A percentile compares a stretch with the other conserved stretches of the same genome.
phyloP scores from a whole-genome alignment of 2,113 vertebrate species.

The Rattus rattus region DNA sequence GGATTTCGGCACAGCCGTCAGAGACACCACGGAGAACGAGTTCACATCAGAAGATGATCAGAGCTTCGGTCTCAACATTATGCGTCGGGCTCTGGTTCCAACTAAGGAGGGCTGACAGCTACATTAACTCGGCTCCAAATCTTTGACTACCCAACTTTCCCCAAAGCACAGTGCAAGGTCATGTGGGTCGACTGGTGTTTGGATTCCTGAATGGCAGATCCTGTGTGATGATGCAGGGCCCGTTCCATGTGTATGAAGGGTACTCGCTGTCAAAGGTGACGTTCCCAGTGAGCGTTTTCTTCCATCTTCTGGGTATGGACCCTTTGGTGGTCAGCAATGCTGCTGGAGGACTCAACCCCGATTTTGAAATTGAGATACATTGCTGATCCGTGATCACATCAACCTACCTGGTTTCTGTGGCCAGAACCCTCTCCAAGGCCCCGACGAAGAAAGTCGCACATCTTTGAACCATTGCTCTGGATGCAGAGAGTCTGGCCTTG shows the following conservation, averaged over 20 bases:
- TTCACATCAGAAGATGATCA: no score
- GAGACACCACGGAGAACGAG: no score
- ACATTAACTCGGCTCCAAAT: no score
- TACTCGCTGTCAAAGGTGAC: slow-evolving; percentile 91
- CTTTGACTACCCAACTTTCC: no score
- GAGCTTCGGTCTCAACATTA: no score
- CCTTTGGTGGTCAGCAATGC: slow-evolving; percentile 95
- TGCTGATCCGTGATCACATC: slow-evolving; percentile 96
- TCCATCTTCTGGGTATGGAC: slow-evolving; percentile 92
- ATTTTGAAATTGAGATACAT: slow-evolving; percentile 94
- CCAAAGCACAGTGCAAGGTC: slow-evolving; percentile 90
- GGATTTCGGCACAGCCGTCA: no score
- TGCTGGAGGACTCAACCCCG: slow-evolving; percentile 94
- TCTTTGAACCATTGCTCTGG: background rate
- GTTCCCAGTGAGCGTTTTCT: slow-evolving; percentile 92
- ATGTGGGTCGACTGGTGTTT: slow-evolving; percentile 92
- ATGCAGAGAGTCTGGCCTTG: background rate
- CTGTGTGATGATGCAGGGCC: slow-evolving; percentile 96
- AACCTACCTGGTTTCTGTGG: slow-evolving; percentile 93
- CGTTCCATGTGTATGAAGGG: slow-evolving; percentile 95
- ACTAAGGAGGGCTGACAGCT: no score
- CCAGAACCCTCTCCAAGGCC: slow-evolving; percentile 91
- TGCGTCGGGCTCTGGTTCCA: no score
- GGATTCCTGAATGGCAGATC: slow-evolving; percentile 90
- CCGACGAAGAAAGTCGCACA: slow-evolving; percentile 92